Conservation (phyloP, 2,797 vertebrate species). For the Typhlichthys eigenmanni region DNA sequence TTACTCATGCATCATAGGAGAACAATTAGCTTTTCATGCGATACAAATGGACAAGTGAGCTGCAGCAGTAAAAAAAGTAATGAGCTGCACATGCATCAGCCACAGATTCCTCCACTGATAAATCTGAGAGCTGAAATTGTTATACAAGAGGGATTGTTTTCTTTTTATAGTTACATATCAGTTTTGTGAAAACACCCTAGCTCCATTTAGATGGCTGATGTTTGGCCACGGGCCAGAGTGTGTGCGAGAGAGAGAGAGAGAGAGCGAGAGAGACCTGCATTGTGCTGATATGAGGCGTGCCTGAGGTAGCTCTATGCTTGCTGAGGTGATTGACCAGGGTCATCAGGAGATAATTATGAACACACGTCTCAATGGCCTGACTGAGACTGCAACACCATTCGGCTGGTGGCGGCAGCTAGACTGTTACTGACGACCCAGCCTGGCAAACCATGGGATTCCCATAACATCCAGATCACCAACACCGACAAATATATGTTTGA, state of each 20-base stretch:
- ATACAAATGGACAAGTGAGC: too few relatives aligned
- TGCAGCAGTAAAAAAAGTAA: too few relatives aligned
- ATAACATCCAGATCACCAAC: constrained; percentile 13
- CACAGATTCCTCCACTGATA: neutral
- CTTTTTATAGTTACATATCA: constrained; percentile 5
- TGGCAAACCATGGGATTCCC: constrained; percentile 36
- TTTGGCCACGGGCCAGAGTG: constrained; percentile 43
- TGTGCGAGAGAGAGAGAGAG: constrained; percentile 32
- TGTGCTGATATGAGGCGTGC: constrained; percentile 45
- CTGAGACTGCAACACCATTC: constrained; percentile 69
- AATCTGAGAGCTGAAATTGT: neutral
- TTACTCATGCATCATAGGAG: too few relatives aligned
- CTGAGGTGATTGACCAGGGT: constrained; percentile 70
- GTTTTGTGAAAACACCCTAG: constrained; percentile 23
- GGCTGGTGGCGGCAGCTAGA: constrained; percentile 56
- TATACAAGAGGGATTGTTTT: neutral
- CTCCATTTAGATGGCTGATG: constrained; percentile 48
- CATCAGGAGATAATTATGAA: constrained; percentile 74
- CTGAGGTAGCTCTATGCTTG: constrained; percentile 56
- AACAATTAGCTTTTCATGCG: too few relatives aligned
- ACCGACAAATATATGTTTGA: too few relatives aligned
- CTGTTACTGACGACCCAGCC: constrained; percentile 47
- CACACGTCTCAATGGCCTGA: constrained; percentile 56
- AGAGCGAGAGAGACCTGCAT: constrained; percentile 30
- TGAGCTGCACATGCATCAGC: too few relatives aligned